These are phyloP conservation scores for Philereme transversata DNA, from an alignment of 2,888 invertebrate species.

Conservation along the genomic window DNA sequence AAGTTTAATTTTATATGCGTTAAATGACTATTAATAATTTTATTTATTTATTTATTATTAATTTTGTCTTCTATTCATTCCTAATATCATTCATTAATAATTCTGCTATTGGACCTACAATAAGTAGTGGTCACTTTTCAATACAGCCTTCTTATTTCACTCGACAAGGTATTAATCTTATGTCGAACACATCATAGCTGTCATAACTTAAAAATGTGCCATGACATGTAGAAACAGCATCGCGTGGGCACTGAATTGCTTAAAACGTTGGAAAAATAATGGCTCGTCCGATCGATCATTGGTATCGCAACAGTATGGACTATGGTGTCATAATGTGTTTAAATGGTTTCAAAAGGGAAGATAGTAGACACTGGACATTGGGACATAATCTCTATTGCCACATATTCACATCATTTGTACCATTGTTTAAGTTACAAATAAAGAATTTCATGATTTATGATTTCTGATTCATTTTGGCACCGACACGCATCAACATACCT, in stretches of 20 bases:
- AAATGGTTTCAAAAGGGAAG: constrained; percentile 14
- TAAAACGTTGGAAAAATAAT: constrained; percentile 37
- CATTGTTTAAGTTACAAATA: too few relatives aligned
- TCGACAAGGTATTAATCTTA: constrained; percentile 12
- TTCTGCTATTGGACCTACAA: too few relatives aligned
- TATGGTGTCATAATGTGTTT: constrained; percentile 10
- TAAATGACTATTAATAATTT: too few relatives aligned
- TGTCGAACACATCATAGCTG: constrained; percentile 26
- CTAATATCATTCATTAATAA: too few relatives aligned
- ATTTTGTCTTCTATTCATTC: too few relatives aligned
- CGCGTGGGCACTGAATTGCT: constrained; percentile 36
- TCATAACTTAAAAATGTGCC: constrained; percentile 27
- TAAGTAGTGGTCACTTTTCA: background rate
- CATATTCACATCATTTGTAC: too few relatives aligned
- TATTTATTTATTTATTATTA: too few relatives aligned
- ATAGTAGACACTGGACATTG: background rate
- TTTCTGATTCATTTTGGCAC: too few relatives aligned
- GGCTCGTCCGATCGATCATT: constrained; percentile 31
- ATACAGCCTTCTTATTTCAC: background rate
- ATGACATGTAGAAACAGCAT: constrained; percentile 33
- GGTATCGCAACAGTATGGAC: constrained; percentile 23
- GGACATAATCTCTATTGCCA: too few relatives aligned
- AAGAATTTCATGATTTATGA: too few relatives aligned
- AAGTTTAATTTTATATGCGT: too few relatives aligned
- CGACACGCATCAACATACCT: too few relatives aligned